Evolutionary conservation across 2,888 invertebrate species (phyloP).

Genomic region (Lasioglossum marginatum): DNA sequence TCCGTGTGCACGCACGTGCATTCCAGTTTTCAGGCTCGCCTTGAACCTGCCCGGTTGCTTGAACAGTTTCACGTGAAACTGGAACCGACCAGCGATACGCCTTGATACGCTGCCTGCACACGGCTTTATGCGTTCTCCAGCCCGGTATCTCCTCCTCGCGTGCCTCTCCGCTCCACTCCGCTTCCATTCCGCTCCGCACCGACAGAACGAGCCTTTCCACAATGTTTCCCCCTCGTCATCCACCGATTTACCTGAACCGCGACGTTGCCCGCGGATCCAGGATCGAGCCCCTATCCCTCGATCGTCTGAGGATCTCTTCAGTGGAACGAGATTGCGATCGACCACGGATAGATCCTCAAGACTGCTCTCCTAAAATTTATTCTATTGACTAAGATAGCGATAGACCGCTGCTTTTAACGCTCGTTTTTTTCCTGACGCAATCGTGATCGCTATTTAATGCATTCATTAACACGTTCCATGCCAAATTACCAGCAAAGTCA

Average conservation of each 20-base stretch:
- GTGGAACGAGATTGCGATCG: neutral
- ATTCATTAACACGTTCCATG: too few species aligned
- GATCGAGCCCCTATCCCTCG: conserved; percentile 2
- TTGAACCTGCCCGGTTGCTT: conserved; percentile 70
- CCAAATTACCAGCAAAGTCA: too few species aligned
- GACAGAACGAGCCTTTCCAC: conserved; percentile 50
- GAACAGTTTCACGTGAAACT: conserved; percentile 75
- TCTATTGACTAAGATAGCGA: neutral
- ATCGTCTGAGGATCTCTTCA: neutral
- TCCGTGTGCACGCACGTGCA: conserved; percentile 41
- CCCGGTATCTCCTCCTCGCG: conserved; percentile 54
- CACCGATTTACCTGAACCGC: conserved; percentile 47
- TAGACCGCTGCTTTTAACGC: neutral
- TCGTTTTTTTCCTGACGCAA: neutral
- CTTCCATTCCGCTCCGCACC: neutral
- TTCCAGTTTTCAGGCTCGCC: conserved; percentile 66
- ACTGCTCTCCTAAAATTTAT: neutral
- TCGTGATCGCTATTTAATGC: too few species aligned
- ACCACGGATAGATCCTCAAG: neutral
- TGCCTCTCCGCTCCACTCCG: conserved; percentile 36
- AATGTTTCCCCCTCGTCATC: conserved; percentile 35
- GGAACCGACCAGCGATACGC: conserved; percentile 72
- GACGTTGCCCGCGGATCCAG: conserved; percentile 32
- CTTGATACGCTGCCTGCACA: conserved; percentile 71
- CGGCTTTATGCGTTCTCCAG: conserved; percentile 61